Conservation (phyloP, 2,797 vertebrate species). For the Pitangus sulphuratus region DNA sequence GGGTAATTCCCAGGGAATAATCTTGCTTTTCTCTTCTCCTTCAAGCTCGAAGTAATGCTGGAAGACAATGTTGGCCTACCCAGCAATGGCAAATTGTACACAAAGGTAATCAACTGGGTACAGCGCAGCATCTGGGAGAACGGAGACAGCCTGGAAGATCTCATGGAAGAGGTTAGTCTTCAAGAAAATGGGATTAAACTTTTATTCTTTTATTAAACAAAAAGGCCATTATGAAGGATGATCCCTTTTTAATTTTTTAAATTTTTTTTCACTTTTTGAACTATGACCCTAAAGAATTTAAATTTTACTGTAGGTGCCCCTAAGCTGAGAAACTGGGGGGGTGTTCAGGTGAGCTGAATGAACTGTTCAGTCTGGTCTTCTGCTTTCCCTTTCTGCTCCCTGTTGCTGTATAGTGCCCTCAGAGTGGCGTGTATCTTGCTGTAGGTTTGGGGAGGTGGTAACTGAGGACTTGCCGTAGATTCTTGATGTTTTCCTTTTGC, state of each 20-base stretch:
- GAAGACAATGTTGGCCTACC: slow-evolving; percentile 96
- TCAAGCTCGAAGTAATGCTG: slow-evolving; percentile 96
- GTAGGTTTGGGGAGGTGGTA: slow-evolving; percentile 80
- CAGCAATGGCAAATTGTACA: slow-evolving; percentile 97
- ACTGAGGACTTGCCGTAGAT: slow-evolving; percentile 78
- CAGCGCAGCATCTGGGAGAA: slow-evolving; percentile 98
- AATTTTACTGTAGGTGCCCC: slow-evolving; percentile 86
- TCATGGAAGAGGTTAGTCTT: slow-evolving; percentile 99
- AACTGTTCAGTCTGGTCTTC: slow-evolving; percentile 82
- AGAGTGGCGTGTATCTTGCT: slow-evolving; percentile 73
- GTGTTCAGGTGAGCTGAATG: slow-evolving; percentile 89
- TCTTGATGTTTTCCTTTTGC: slow-evolving; percentile 88
- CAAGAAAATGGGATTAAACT: slow-evolving; percentile 73
- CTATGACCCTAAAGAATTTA: slow-evolving; percentile 83
- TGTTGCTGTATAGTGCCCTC: slow-evolving; percentile 74
- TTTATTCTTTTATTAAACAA: background rate
- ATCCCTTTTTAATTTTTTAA: slow-evolving; percentile 57
- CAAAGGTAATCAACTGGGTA: slow-evolving; percentile 99
- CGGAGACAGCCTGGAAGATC: slow-evolving; percentile 91
- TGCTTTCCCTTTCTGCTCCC: slow-evolving; percentile 77
- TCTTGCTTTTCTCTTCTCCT: background rate
- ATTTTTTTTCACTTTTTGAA: slow-evolving; percentile 67
- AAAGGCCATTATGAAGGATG: slow-evolving; percentile 72
- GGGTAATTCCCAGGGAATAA: background rate
- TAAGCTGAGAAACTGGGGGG: slow-evolving; percentile 87